phyloP scores from a whole-genome alignment of 2,888 invertebrate species.

The Pollenia amentaria region DNA sequence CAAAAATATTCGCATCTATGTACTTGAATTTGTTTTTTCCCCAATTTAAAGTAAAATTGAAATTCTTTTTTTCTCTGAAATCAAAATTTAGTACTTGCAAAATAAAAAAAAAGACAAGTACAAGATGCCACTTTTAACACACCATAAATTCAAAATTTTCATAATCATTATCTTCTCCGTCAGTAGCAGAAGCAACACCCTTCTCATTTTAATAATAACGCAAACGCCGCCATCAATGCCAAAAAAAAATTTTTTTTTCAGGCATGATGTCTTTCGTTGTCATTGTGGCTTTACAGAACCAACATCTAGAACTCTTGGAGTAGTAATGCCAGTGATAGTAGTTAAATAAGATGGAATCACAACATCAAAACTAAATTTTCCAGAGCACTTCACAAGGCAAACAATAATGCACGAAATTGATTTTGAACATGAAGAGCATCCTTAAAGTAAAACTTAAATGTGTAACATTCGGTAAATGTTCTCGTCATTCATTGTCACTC shows the following conservation, averaged over 20 bases:
- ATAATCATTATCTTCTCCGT: conserved; percentile 54
- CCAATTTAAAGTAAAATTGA: conserved; percentile 40
- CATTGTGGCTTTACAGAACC: conserved; percentile 47
- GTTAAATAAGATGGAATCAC: conserved; percentile 64
- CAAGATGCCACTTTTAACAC: conserved; percentile 55
- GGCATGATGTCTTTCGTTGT: conserved; percentile 45
- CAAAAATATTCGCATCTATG: conserved; percentile 8
- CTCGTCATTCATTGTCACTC: conserved; percentile 69
- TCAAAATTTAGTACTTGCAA: conserved; percentile 41
- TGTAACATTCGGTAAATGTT: conserved; percentile 67
- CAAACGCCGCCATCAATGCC: conserved; percentile 40
- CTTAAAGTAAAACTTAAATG: conserved; percentile 68
- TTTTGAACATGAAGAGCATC: conserved; percentile 80
- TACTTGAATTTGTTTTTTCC: conserved; percentile 29
- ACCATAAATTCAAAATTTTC: conserved; percentile 66
- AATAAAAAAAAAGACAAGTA: not conserved
- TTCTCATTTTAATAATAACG: conserved; percentile 1
- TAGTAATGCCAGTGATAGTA: conserved; percentile 32
- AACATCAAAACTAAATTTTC: conserved; percentile 79
- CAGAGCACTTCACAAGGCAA: conserved; percentile 83
- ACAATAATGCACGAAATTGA: conserved; percentile 83
- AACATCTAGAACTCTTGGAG: not conserved
- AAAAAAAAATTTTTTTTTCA: conserved; percentile 26
- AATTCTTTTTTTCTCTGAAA: conserved; percentile 32
- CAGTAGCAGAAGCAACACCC: conserved; percentile 29